Base-by-base conservation (phyloP, 2,113 vertebrate genomes). In the Rhinichthys klamathensis region DNA sequence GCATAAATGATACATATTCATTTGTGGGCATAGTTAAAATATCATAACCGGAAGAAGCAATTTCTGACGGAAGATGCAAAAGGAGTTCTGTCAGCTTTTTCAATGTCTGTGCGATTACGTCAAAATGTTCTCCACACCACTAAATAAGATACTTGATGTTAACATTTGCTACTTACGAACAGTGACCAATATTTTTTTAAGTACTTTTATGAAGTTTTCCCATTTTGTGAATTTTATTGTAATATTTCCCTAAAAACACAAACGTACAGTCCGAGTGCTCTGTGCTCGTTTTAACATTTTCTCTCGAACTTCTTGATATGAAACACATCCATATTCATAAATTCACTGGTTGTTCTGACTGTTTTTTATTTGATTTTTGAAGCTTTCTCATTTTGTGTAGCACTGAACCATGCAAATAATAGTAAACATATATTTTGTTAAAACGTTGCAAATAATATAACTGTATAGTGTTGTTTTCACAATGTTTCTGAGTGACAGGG, bases 351-450 rank as follows among this genome's bases (percentile, higher is more conserved):
- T n/a, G 3, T 27, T 69, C 8, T 80, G 56, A 51, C 41, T 54
- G 3, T 32, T 12, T 76, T 75, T 18, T 23, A n/a, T 51, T 78
- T 35, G 54, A 60, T 35, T 78, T 35, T 80, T 23, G 11, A 51
- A 76, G 74, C 72, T 46, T 82, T 38, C 46, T 73, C 56, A 32
- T 54, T 70, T 74, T 58, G 78, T 61, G 44, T 79, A 86, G 78
- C 51, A 76, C 32, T 72, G 23, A 9, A 80, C 65, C 60, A 49
- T 67, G 58, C 84, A 83, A 80, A 83, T 77, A 86, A 63, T 60
- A 79, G 18, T 83, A 83, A 79, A 88, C 61, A 51, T 87, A 86
- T 88, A 80, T 90, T 90, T 90, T 88, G 79, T 78, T 86, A 69
- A 86, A 88, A 84, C 25, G 32, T 58, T 60, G 44, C 78, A 63